Percentiles rank a stretch among this genome's conserved stretches.
Conservation (phyloP, 2,797 vertebrate species). For the Channallabes apus region DNA sequence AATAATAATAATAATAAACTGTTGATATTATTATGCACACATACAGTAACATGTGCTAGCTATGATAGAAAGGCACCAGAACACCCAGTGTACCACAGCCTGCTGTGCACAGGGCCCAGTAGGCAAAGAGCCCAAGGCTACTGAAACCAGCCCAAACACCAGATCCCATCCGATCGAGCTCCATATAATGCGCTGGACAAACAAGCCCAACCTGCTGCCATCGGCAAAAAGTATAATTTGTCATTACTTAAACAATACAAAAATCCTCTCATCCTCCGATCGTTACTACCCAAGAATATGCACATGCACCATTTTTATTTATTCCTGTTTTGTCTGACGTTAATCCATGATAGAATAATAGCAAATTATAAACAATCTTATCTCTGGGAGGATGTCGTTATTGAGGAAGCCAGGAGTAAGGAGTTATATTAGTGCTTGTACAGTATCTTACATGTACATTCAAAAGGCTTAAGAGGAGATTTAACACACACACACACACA, state of each 20-base stretch:
- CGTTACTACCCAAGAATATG: neutral
- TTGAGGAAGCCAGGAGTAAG: neutral
- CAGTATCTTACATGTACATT: too few species aligned
- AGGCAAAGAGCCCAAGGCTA: too few species aligned
- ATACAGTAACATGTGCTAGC: too few species aligned
- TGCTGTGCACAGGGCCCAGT: too few species aligned
- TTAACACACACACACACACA: neutral
- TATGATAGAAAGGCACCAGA: too few species aligned
- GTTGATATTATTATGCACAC: too few species aligned
- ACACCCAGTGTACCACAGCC: too few species aligned
- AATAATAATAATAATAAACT: too few species aligned
- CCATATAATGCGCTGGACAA: too few species aligned
- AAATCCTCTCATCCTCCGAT: neutral
- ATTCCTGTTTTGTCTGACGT: neutral
- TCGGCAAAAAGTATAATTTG: neutral
- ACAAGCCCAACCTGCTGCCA: too few species aligned
- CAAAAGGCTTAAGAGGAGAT: conserved; percentile 12
- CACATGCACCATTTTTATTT: neutral
- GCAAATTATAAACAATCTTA: neutral
- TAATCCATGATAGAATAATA: neutral
- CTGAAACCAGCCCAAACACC: too few species aligned
- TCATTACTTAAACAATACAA: neutral
- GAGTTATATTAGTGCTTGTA: neutral
- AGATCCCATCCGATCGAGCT: too few species aligned
- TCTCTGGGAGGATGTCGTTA: neutral